A percentile compares a stretch with the other conserved stretches of the same genome.
Conservation (phyloP, 1,140 invertebrate genomes). For the Drosophila ananassae region DNA sequence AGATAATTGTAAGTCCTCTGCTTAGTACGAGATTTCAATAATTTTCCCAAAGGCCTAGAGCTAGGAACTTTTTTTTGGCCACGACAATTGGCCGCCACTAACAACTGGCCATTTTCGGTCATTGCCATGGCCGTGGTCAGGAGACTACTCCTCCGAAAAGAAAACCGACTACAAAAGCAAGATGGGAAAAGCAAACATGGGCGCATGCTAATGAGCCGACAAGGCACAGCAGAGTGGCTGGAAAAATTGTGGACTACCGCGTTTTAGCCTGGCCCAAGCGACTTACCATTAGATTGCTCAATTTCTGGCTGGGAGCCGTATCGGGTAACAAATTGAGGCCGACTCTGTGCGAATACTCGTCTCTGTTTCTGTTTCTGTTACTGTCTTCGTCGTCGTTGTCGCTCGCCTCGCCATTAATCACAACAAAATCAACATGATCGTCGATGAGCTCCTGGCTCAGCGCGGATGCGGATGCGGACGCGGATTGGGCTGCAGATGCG, state of each 20-base stretch:
- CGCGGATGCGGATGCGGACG: conserved; percentile 30
- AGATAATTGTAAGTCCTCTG: neutral
- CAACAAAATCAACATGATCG: conserved; percentile 79
- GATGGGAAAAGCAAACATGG: conserved; percentile 54
- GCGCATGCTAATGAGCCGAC: conserved; percentile 69
- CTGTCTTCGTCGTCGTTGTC: conserved; percentile 46
- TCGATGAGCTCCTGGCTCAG: conserved; percentile 68
- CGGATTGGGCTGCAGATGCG: conserved; percentile 3
- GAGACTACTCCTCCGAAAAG: conserved; percentile 29
- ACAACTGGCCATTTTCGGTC: conserved; percentile 68
- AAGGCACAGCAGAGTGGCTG: conserved; percentile 3
- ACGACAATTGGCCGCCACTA: conserved; percentile 24
- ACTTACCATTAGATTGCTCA: conserved; percentile 84
- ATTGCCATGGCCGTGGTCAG: conserved; percentile 63
- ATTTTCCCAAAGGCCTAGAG: conserved; percentile 33
- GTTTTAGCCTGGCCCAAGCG: conserved; percentile 26
- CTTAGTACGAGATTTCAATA: conserved; percentile 35
- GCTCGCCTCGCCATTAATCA: conserved; percentile 71
- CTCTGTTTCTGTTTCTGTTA: conserved; percentile 6
- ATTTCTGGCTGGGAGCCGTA: conserved; percentile 83
- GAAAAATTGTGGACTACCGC: conserved; percentile 38
- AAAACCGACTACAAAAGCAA: conserved; percentile 19
- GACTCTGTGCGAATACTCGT: conserved; percentile 63
- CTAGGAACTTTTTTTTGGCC: conserved; percentile 31
- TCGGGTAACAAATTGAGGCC: conserved; percentile 78